Evolutionary conservation across 2,797 vertebrate genomes (phyloP), one percentile per base, ranked within the genome.

Genomic region (Sebastes elongatus): DNA sequence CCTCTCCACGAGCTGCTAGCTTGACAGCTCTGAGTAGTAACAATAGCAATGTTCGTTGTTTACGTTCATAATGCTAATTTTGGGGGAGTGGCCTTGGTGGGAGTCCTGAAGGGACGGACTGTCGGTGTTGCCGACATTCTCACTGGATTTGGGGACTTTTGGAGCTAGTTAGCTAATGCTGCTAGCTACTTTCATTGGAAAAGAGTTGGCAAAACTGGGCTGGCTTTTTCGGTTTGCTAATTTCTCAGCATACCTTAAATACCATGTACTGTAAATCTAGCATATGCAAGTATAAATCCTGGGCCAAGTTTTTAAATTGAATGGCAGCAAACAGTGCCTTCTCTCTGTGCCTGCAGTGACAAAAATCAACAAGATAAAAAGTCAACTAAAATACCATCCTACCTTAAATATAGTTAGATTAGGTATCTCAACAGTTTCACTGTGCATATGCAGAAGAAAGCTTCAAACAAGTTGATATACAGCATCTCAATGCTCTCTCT

Each of bases 401-500:
- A 22, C n/a, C 10, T 16, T 33, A 59, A 38, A 69, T 49, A 16
- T 18, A 25, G 20, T 27, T 64, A 25, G 14, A 28, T 25, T 35
- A 22, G 22, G 6, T 38, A 69, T 55, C 33, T 33, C 6, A 18
- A 11, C 13, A 42, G 28, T 42, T 83, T 63, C 6, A 67, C 2
- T n/a, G 4, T 22, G 6, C 18, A 32, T 13, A 14, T 55, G 10
- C 33, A 27, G 53, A 2, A 49, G 32, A 46, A 20, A 10, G n/a
- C 59, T 60, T 70, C 30, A 63, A 4, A 57, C 59, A 23, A 14
- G 53, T 13, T 8, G 56, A 63, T 25, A 66, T 67, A 14, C 13
- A 49, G 38, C 46, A 35, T 74, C 77, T 87, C 67, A 86, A 71
- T 52, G 52, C 49, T n/a, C 64, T 74, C 70, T 82, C 69, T 77